These are phyloP conservation scores for Psittacula derbiana DNA, from an alignment of 2,797 vertebrate species.

Conservation along the genomic window DNA sequence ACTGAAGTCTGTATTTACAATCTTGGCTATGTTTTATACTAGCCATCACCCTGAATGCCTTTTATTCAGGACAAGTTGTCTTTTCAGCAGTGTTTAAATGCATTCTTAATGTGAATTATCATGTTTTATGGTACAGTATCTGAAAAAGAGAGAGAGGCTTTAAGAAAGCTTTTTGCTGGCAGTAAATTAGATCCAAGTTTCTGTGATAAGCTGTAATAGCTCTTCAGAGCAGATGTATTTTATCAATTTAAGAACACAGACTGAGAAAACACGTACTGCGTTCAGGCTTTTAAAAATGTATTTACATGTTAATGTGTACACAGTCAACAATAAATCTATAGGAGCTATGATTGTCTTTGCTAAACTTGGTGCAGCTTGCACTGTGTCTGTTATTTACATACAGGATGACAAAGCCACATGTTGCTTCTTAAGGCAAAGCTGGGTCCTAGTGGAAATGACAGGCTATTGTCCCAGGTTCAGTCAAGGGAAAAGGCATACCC, in stretches of 20 bases:
- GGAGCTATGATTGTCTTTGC: neutral
- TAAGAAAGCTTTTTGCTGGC: constrained; percentile 48
- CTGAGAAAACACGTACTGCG: neutral
- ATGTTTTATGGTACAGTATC: constrained; percentile 26
- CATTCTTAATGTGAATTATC: constrained; percentile 45
- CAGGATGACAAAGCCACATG: neutral
- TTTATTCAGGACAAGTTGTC: constrained; percentile 23
- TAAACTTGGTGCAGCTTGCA: neutral
- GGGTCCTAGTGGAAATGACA: neutral
- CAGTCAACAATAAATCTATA: constrained; percentile 37
- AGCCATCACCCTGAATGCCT: constrained; percentile 1
- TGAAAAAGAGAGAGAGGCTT: constrained; percentile 8
- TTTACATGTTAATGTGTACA: constrained; percentile 25
- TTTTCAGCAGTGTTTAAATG: constrained; percentile 58
- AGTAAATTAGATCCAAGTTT: constrained; percentile 50
- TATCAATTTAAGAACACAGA: constrained; percentile 50
- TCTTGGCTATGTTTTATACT: neutral
- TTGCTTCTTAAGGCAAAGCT: neutral
- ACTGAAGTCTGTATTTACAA: neutral
- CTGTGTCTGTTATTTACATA: neutral
- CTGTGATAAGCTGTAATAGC: constrained; percentile 54
- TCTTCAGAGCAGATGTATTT: constrained; percentile 62
- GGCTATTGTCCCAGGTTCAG: neutral
- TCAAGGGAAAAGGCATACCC: neutral
- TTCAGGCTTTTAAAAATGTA: neutral